Evolutionary conservation across 2,888 invertebrate genomes (phyloP), one percentile per base, ranked within the genome.

Genomic region (Parelbella ahira): DNA sequence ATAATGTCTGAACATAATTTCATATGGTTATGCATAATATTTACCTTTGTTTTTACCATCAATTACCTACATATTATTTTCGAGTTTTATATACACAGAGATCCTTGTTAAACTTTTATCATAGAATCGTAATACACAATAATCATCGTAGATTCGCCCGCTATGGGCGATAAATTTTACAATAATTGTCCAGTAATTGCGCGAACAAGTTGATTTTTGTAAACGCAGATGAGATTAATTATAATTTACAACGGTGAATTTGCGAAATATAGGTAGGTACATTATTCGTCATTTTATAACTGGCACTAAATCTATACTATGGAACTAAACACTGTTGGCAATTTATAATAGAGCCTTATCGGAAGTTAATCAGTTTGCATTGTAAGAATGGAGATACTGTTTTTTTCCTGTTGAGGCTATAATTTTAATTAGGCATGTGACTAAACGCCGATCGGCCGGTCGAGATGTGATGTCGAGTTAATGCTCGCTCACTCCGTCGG

Each of bases 301-400:
- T 15, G 15, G 15, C 15, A 15, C 15, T 15, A 15, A 15, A 15
- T 2, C 15, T 50, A 56, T 56, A 56, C 37, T 8, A 38, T 41
- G 20, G 28, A 41, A 20, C 33, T 37, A 55, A 62, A 58, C 53
- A 51, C 46, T 58, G 62, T 59, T 59, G 56, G 60, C 58, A 49
- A 61, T 61, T 63, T 63, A 67, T 63, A 60, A 64, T 55, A 60
- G 53, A 53, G 47, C 43, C 39, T 57, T 56, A 69, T 70, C 68
- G 47, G 43, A 43, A 52, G 49, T 56, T 55, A 56, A 68, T 68
- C 63, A 55, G 54, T 55, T 55, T 49, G 55, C 49, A 56, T 58
- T 57, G 51, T 56, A 51, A 59, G 48, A 58, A 53, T 54, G 29
- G 39, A 45, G 49, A 47, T 50, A 47, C 46, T 50, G 52, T 23